phyloP scores from a whole-genome alignment of 1,140 invertebrate genomes.

The Drosophila bocqueti region DNA sequence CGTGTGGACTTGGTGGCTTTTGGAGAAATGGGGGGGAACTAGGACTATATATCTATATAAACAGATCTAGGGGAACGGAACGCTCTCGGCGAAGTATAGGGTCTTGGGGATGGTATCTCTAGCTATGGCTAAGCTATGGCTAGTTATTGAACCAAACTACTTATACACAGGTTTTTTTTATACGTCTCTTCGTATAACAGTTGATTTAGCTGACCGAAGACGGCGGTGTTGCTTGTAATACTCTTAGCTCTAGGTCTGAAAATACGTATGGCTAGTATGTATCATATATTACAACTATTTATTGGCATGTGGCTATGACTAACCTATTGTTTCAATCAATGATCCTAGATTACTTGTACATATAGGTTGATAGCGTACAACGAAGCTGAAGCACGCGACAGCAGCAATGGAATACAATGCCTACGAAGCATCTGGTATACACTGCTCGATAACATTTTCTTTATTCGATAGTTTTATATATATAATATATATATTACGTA shows the following conservation, averaged over 20 bases:
- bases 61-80: slow-evolving; percentile 10
- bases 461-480: neutral
- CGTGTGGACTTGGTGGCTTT: slow-evolving; percentile 22
- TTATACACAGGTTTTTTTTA: slow-evolving; percentile 40
- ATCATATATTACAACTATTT: slow-evolving; percentile 18
- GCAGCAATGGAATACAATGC: slow-evolving; percentile 31
- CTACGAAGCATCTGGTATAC: slow-evolving; percentile 30
- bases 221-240: slow-evolving; percentile 4
- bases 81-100: neutral
- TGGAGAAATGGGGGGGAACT: slow-evolving; percentile 17
- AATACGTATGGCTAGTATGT: slow-evolving; percentile 31
- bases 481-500: slow-evolving; percentile 10
- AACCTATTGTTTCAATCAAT: slow-evolving; percentile 18
- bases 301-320: slow-evolving; percentile 16
- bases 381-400: slow-evolving; percentile 45
- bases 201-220: slow-evolving; percentile 26
- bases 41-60: slow-evolving; percentile 23
- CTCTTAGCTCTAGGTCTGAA: slow-evolving; percentile 19
- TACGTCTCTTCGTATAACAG: slow-evolving; percentile 27
- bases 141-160: slow-evolving; percentile 66
- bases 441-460: slow-evolving; percentile 4
- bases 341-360: slow-evolving; percentile 18
- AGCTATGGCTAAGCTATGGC: slow-evolving; percentile 28
- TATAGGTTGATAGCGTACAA: slow-evolving; percentile 7
- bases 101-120: slow-evolving; percentile 8